Conservation (phyloP, 1,140 invertebrate genomes). For the Lepidostoma basale region DNA sequence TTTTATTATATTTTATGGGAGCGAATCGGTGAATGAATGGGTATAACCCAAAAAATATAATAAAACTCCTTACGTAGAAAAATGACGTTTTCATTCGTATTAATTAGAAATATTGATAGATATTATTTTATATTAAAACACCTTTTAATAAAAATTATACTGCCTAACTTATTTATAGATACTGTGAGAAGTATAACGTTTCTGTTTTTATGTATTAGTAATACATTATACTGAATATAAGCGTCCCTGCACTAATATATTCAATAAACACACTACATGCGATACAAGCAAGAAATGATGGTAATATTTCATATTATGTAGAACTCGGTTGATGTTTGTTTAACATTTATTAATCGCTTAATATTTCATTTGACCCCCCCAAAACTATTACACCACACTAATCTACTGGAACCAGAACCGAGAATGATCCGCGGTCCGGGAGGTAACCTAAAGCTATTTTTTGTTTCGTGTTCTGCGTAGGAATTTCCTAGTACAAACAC, state of each 20-base stretch:
- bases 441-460: slow-evolving; percentile 37
- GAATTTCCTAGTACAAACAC: neutral
- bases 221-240: no score
- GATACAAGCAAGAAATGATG: slow-evolving; percentile 5
- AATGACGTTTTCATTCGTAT: no score
- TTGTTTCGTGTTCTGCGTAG: slow-evolving; percentile 8
- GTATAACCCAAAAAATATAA: no score
- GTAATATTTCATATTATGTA: slow-evolving; percentile 25
- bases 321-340: slow-evolving; percentile 32
- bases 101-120: no score
- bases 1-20: no score
- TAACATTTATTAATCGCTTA: slow-evolving; percentile 44
- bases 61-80: no score
- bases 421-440: slow-evolving; percentile 40
- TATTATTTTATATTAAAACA: no score
- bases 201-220: no score
- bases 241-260: slow-evolving; percentile 27
- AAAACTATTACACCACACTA: slow-evolving; percentile 27
- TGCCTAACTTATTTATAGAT: no score
- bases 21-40: no score
- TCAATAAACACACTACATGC: slow-evolving; percentile 18
- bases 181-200: no score
- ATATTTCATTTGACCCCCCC: slow-evolving; percentile 43
- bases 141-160: no score
- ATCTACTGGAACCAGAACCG: slow-evolving; percentile 33